Percentiles rank a stretch among this genome's conserved stretches.
Evolutionary conservation across 1,140 invertebrate genomes (phyloP).

Genomic region (Teleopsis dalmanni): DNA sequence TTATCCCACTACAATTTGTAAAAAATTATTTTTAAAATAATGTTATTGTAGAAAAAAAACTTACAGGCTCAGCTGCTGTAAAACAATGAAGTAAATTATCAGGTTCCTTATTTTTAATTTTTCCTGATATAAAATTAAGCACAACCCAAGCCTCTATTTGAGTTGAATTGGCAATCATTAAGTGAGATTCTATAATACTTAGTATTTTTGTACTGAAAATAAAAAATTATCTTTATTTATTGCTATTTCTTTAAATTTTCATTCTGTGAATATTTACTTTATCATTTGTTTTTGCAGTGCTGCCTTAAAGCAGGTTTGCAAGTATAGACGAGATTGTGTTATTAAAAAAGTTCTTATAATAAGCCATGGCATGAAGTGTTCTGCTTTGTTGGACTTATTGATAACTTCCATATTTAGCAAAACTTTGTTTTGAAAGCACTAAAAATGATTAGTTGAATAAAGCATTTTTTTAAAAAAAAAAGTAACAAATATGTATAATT

Average conservation of each 20-base stretch:
- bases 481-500: background rate
- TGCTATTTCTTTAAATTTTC: background rate
- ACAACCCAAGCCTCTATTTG: conserved; percentile 39
- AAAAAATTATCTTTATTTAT: background rate
- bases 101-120: conserved; percentile 19
- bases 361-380: conserved; percentile 38
- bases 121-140: conserved; percentile 36
- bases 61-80: conserved; percentile 13
- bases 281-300: conserved; percentile 12
- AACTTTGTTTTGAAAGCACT: conserved; percentile 32
- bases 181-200: conserved; percentile 31
- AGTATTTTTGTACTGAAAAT: conserved; percentile 24
- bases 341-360: conserved; percentile 30
- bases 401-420: conserved; percentile 27
- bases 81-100: conserved; percentile 31
- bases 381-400: conserved; percentile 30
- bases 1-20: conserved; percentile 15
- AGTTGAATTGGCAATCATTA: conserved; percentile 33
- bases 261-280: conserved; percentile 17
- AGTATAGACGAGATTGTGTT: conserved; percentile 27
- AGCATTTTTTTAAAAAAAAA: background rate
- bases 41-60: conserved; percentile 1
- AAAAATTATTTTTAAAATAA: background rate
- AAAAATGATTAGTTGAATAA: background rate
- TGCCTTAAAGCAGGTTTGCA: conserved; percentile 21